Conservation (phyloP, 2,888 invertebrate species). For the Caenorhabditis angaria region DNA sequence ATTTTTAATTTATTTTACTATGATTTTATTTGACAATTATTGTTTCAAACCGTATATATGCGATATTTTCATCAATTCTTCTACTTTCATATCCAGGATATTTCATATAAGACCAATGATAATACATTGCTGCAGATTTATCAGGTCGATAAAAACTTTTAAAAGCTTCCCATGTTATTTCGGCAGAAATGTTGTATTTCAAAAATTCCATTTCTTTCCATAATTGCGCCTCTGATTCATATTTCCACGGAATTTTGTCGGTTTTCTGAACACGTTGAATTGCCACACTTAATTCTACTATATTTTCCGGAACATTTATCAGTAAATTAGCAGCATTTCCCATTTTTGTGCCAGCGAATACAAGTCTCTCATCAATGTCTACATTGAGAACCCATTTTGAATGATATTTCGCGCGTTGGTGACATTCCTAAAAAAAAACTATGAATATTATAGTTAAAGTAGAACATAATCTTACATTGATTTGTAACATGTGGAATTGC, state of each 20-base stretch:
- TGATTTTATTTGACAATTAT: background rate
- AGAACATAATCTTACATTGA: background rate
- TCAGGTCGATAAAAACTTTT: conserved; percentile 32
- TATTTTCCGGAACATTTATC: background rate
- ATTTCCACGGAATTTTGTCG: conserved; percentile 13
- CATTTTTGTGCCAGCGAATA: background rate
- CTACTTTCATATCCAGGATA: conserved; percentile 11
- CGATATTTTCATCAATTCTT: conserved; percentile 10
- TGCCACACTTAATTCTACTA: conserved; percentile 16
- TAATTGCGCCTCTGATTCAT: conserved; percentile 14
- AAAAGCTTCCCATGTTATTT: conserved; percentile 21
- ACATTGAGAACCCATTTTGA: conserved; percentile 21
- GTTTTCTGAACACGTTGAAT: conserved; percentile 28
- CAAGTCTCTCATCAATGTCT: conserved; percentile 20
- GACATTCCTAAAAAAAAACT: conserved; percentile 8
- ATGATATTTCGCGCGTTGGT: conserved; percentile 13
- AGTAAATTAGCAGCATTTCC: background rate
- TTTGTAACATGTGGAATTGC: conserved; percentile 8
- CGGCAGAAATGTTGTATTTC: conserved; percentile 24
- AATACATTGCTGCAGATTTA: conserved; percentile 23
- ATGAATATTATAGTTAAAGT: background rate
- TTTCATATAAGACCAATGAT: conserved; percentile 23
- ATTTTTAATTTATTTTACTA: background rate
- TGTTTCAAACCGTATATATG: background rate
- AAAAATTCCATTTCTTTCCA: conserved; percentile 27